Percentiles rank a stretch among this genome's conserved stretches.
These are phyloP conservation scores for Perca flavescens DNA, from an alignment of 2,113 vertebrate genomes.

Conservation along the genomic window DNA sequence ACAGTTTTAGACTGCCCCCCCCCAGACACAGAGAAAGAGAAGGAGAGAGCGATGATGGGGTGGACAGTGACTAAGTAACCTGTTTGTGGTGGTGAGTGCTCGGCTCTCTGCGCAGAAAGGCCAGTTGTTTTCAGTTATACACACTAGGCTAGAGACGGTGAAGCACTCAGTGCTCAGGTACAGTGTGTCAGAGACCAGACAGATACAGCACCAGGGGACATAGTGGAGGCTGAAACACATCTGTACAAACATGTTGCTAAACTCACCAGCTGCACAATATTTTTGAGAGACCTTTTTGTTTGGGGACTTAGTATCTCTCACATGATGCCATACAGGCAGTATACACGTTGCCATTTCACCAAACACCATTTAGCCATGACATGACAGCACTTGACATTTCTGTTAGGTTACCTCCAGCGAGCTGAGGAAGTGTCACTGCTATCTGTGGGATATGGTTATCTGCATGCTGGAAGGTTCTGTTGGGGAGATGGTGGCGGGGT, in stretches of 20 bases:
- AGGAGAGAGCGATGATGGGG: slow-evolving; percentile 21
- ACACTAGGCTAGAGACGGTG: slow-evolving; percentile 38
- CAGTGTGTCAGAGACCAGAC: slow-evolving; percentile 39
- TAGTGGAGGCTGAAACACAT: slow-evolving; percentile 12
- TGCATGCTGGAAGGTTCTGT: slow-evolving; percentile 45
- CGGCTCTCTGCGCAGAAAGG: slow-evolving; percentile 39
- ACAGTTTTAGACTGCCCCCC: slow-evolving; percentile 33
- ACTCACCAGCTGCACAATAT: not conserved
- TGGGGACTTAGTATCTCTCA: slow-evolving; percentile 5
- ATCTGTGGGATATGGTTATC: slow-evolving; percentile 67
- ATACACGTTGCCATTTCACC: slow-evolving; percentile 33
- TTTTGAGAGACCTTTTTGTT: not conserved
- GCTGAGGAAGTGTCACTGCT: slow-evolving; percentile 59
- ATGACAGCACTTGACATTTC: slow-evolving; percentile 67
- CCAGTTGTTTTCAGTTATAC: slow-evolving; percentile 46
- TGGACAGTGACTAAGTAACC: slow-evolving; percentile 67
- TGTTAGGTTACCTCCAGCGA: slow-evolving; percentile 47
- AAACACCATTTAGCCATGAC: slow-evolving; percentile 57
- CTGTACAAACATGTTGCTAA: slow-evolving; percentile 15
- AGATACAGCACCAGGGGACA: slow-evolving; percentile 26
- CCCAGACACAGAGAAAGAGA: slow-evolving; percentile 29
- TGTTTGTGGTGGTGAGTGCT: slow-evolving; percentile 60
- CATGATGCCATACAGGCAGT: not conserved
- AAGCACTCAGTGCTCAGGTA: slow-evolving; percentile 27
- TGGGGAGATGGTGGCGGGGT: slow-evolving; percentile 41